These are phyloP conservation scores for Burhinus oedicnemus DNA, from an alignment of 2,113 vertebrate species.

Conservation along the genomic window DNA sequence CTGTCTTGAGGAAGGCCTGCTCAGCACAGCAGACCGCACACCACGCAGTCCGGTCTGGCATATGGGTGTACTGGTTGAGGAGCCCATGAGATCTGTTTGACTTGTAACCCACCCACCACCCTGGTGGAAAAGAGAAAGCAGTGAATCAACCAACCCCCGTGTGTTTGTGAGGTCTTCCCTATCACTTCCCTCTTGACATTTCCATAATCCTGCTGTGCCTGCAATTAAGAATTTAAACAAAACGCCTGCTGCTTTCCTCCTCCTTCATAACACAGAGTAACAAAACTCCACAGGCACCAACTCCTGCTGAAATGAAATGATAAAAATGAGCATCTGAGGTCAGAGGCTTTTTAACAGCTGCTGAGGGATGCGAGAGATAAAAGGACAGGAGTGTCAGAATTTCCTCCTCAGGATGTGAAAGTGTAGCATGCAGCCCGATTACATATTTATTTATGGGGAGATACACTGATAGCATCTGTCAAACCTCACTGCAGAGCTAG, in stretches of 20 bases:
- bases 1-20: background rate
- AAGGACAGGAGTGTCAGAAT: slow-evolving; percentile 53
- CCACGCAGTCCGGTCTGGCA: background rate
- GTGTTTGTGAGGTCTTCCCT: slow-evolving; percentile 34
- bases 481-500: background rate
- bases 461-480: slow-evolving; percentile 23
- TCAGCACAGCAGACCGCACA: background rate
- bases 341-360: slow-evolving; percentile 46
- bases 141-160: background rate
- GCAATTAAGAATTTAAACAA: slow-evolving; percentile 67
- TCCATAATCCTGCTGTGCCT: slow-evolving; percentile 58
- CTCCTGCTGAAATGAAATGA: background rate
- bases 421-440: background rate
- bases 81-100: background rate
- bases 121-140: background rate
- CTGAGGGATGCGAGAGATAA: slow-evolving; percentile 21
- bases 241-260: slow-evolving; percentile 55
- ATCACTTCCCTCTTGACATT: slow-evolving; percentile 59
- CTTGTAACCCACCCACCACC: background rate
- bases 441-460: slow-evolving; percentile 45
- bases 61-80: background rate
- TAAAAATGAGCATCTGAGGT: slow-evolving; percentile 21
- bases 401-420: slow-evolving; percentile 3
- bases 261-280: background rate
- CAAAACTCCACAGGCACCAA: slow-evolving; percentile 16